Base-by-base conservation (phyloP, 2,797 vertebrate genomes). In the Anabas testudineus region DNA sequence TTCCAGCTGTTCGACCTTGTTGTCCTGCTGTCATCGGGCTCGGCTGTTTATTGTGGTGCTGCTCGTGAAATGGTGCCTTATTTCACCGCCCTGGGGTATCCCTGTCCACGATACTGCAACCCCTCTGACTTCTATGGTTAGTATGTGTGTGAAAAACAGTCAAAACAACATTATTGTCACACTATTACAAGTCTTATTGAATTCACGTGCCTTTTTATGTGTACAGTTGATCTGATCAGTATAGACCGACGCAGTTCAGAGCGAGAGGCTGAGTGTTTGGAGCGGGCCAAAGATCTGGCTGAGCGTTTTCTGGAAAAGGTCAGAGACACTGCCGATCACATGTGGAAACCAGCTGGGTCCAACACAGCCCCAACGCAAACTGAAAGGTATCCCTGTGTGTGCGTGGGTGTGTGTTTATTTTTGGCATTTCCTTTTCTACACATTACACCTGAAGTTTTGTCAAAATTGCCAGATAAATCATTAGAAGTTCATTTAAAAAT, bases 91-190 rank as follows among this genome's bases (percentile, higher is more conserved):
- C 84, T 96, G 4, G 97, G 97, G 24, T 81, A 98, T 81, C 96
- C 97, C 22, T 99, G 98, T 81, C 97, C 97, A 3, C 94, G 90
- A 59, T 98, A 96, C 92, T 97, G 96, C 92, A 99, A 99, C 90
- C 98, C 97, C 16, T 97, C 97, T 0, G 97, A 99, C 89, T 99
- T 95, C 91, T 99, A 98, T 0, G 97, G 97, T 99, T 76, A 91
- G 94, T 89, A 28, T 58, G 16, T 61, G n/a, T 53, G 41, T 30
- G 13, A 16, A 51, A 19, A 49, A 12, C 6, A 37, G 21, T 21
- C 6, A 18, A 37, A 21, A 45, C 34, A n/a, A 18, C 57, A n/a
- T 9, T 34, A 12, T 18, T n/a, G n/a, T 64, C 43, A 37, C 24
- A 53, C 13, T 54, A 37, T 67, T 46, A 55, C 0, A 48, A 24